phyloP scores from a whole-genome alignment of 2,888 invertebrate genomes.

The Strigamia transsilvanica region DNA sequence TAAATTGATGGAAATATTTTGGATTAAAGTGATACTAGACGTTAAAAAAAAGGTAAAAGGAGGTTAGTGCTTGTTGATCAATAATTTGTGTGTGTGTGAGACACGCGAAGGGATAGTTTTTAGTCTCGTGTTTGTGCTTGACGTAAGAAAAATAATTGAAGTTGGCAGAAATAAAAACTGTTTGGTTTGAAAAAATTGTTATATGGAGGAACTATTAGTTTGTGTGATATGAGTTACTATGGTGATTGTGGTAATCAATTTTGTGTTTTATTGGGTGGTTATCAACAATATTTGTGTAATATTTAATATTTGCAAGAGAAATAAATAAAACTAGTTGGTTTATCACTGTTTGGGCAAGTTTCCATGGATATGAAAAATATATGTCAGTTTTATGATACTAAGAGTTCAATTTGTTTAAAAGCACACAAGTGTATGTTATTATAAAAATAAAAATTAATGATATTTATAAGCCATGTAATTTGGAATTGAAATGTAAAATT shows the following conservation, averaged over 20 bases:
- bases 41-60: not conserved
- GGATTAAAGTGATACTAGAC: not conserved
- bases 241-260: not conserved
- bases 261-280: not conserved
- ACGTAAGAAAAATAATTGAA: not conserved
- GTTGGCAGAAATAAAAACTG: slow-evolving; percentile 14
- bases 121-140: slow-evolving; percentile 19
- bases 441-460: no score
- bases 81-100: slow-evolving; percentile 35
- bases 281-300: not conserved
- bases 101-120: slow-evolving; percentile 31
- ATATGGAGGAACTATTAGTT: slow-evolving; percentile 6
- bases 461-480: not conserved
- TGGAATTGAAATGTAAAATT: not conserved
- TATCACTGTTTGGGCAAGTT: not conserved
- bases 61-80: not conserved
- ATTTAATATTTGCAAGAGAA: not conserved
- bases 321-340: not conserved
- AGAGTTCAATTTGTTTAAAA: no score
- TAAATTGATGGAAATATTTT: not conserved
- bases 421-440: no score
- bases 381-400: no score
- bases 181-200: not conserved
- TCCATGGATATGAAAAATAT: not conserved
- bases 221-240: slow-evolving; percentile 7